These are phyloP conservation scores for Porites rus DNA, from an alignment of 92 coral and sea anemone genomes.

Conservation along the genomic window DNA sequence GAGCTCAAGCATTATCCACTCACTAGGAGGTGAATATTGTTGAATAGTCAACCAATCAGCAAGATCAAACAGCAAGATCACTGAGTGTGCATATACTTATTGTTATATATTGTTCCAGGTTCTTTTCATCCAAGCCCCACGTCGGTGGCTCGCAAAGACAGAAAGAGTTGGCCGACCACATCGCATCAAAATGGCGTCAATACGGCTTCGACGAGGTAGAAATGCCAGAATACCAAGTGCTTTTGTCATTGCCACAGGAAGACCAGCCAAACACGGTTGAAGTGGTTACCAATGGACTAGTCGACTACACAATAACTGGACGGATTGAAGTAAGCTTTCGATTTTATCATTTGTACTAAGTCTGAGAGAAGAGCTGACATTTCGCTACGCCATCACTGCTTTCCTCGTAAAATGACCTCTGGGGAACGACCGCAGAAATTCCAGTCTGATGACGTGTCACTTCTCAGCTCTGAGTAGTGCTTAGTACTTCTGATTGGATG, in stretches of 20 bases:
- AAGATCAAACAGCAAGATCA: too few species aligned
- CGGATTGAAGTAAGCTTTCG: slow-evolving; percentile 54
- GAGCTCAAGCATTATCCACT: too few species aligned
- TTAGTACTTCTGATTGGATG: too few species aligned
- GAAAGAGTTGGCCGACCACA: slow-evolving; percentile 65
- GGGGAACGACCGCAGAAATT: too few species aligned
- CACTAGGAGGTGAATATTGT: too few species aligned
- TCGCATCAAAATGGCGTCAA: slow-evolving; percentile 73
- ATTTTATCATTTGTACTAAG: not conserved
- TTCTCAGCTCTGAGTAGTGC: too few species aligned
- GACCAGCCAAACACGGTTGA: slow-evolving; percentile 84
- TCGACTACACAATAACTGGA: slow-evolving; percentile 56
- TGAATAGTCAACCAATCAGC: too few species aligned
- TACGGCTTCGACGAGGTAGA: slow-evolving; percentile 90
- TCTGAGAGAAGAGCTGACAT: too few species aligned
- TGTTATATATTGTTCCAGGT: slow-evolving; percentile 40
- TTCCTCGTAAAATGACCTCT: too few species aligned
- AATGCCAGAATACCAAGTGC: slow-evolving; percentile 83
- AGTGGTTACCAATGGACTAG: slow-evolving; percentile 68
- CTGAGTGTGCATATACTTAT: too few species aligned
- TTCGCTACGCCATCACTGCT: too few species aligned
- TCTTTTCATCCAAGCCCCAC: slow-evolving; percentile 85
- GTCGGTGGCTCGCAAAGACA: slow-evolving; percentile 79
- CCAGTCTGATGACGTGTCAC: too few species aligned
- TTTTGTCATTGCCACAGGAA: slow-evolving; percentile 80